Base-by-base conservation (phyloP, 2,888 invertebrate genomes). In the Vandiemenella viatica region DNA sequence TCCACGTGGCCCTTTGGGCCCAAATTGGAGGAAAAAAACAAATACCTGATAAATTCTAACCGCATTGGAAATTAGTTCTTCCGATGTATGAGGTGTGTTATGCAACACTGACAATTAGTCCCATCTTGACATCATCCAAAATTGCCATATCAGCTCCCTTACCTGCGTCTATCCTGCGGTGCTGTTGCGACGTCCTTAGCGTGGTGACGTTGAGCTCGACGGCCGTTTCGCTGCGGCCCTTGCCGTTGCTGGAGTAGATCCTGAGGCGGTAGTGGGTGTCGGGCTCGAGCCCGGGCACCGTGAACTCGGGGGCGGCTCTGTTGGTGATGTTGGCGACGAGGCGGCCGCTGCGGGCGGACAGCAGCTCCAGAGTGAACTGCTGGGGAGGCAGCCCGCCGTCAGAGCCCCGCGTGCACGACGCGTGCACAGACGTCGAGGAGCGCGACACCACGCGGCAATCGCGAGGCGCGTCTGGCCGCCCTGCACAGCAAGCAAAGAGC, bases 221-320 rank as follows among this genome's bases (percentile, higher is more conserved):
- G 1, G 67, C 60, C 45, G 62, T 62, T 52, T 64, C 63, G 52
- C 73, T 73, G 56, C 66, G 63, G 65, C 64, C 76, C 69, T 68
- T 77, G 55, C 71, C 72, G 70, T 67, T 77, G 66, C 59, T 72
- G 66, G 60, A 72, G 69, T 52, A 76, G 67, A 53, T 70, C 66
- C 54, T 71, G 66, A 62, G 53, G 22, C 63, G 60, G 58, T 72
- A 71, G 49, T 69, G 68, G 42, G 67, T 67, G 42, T 70, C 70
- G 4, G 73, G 66, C 53, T 73, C 70, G 53, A 75, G 60, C 48
- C 69, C 70, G 43, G 66, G 62, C 46, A 73, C 64, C 50, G 65
- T 62, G 60, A 75, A 74, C 50, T 70, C 68, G 15, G 73, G 70
- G 26, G 58, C 57, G 37, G 61, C 56, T 16, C 63, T 57, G 44